Conservation (phyloP, 2,113 vertebrate species). For the Macrotis lagotis region DNA sequence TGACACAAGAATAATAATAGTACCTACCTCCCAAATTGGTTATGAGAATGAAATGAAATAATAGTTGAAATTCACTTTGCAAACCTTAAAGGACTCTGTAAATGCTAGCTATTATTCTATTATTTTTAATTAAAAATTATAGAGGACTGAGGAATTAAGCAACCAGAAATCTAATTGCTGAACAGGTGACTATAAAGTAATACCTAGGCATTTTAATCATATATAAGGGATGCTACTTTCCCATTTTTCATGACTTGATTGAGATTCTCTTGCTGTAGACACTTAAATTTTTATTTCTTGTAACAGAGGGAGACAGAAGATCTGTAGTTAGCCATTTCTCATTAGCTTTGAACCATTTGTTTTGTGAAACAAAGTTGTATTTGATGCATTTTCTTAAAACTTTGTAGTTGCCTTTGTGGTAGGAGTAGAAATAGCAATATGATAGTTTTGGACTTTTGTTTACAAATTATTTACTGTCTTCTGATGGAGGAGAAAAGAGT, state of each 20-base stretch:
- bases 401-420: constrained; percentile 29
- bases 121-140: background rate
- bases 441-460: constrained; percentile 49
- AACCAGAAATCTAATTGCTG: background rate
- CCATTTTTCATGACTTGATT: constrained; percentile 17
- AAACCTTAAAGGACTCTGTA: background rate
- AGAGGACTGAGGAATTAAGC: background rate
- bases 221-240: constrained; percentile 44
- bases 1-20: background rate
- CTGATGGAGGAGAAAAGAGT: background rate
- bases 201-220: constrained; percentile 44
- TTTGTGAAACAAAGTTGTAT: background rate
- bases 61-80: background rate
- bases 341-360: background rate
- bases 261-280: constrained; percentile 13
- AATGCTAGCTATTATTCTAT: background rate
- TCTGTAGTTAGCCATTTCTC: background rate
- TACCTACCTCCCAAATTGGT: background rate
- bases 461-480: background rate
- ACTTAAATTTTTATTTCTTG: constrained; percentile 41
- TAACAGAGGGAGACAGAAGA: constrained; percentile 26
- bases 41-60: background rate
- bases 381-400: background rate
- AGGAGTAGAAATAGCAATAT: constrained; percentile 45
- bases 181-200: constrained; percentile 2